A percentile compares a stretch with the other conserved stretches of the same genome.
phyloP scores from a whole-genome alignment of 2,888 invertebrate species.

The Electrophaes corylata region DNA sequence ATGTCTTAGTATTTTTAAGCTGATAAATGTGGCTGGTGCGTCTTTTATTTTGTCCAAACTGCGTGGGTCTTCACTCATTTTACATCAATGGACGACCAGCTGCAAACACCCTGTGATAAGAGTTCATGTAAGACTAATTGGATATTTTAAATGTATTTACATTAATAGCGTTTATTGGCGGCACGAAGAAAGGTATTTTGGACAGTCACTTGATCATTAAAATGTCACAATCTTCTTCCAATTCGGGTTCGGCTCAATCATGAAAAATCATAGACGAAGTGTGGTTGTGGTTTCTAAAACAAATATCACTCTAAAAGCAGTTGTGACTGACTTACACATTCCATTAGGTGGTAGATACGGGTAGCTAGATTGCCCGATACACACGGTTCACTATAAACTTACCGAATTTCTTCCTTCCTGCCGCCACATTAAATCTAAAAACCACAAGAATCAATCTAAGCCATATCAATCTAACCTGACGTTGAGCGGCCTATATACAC shows the following conservation, averaged over 20 bases:
- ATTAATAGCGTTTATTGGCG: not conserved
- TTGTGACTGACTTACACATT: slow-evolving; percentile 2
- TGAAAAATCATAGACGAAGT: not conserved
- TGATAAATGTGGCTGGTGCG: slow-evolving; percentile 56
- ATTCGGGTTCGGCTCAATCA: not conserved
- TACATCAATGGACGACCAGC: slow-evolving; percentile 37
- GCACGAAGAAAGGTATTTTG: slow-evolving; percentile 6
- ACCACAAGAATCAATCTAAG: not conserved
- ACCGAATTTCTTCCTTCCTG: not conserved
- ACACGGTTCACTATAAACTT: not conserved
- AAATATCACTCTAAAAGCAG: not conserved
- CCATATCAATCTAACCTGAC: not conserved
- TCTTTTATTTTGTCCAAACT: slow-evolving; percentile 50
- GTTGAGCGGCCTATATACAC: not conserved
- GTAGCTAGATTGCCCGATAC: not conserved
- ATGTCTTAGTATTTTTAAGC: slow-evolving; percentile 47
- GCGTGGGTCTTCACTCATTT: slow-evolving; percentile 78
- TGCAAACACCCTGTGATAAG: slow-evolving; percentile 16
- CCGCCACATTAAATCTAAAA: slow-evolving; percentile 3
- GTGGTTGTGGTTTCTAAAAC: not conserved
- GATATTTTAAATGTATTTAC: not conserved
- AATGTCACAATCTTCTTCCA: not conserved
- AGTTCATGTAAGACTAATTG: not conserved
- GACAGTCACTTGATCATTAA: too few species aligned
- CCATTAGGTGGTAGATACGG: not conserved